Conservation (phyloP, 2,113 vertebrate genomes). For the Oophaga pumilio region DNA sequence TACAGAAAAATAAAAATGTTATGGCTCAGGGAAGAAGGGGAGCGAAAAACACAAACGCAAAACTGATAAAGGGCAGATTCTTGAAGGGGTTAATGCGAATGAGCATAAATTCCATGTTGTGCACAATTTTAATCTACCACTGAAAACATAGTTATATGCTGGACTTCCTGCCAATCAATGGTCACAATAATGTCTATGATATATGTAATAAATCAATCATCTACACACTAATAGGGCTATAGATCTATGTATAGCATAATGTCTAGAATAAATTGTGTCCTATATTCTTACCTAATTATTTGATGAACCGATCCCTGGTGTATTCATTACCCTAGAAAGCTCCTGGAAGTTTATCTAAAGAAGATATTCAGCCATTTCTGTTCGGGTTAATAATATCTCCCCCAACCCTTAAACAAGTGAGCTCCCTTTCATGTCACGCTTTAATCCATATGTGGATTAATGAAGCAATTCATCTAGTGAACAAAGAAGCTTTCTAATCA, state of each 20-base stretch:
- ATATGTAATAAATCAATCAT: background rate
- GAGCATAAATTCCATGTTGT: background rate
- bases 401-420: background rate
- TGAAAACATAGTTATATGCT: background rate
- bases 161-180: background rate
- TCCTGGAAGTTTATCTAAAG: background rate
- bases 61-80: too few species aligned
- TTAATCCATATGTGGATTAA: slow-evolving; percentile 38
- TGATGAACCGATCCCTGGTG: slow-evolving; percentile 13
- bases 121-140: background rate
- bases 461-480: slow-evolving; percentile 28
- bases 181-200: background rate
- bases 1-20: too few species aligned
- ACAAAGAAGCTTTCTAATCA: slow-evolving; percentile 23
- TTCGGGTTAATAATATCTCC: background rate
- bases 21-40: too few species aligned
- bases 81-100: too few species aligned
- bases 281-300: slow-evolving; percentile 26
- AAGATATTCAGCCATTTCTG: slow-evolving; percentile 12
- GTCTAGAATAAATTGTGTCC: background rate
- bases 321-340: slow-evolving; percentile 30
- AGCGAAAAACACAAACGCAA: too few species aligned
- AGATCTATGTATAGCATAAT: background rate
- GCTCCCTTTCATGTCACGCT: slow-evolving; percentile 15
- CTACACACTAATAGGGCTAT: background rate